Evolutionary conservation across 2,113 vertebrate species (phyloP), one percentile per base, ranked within the genome.

Genomic region (Terrapene triunguis): DNA sequence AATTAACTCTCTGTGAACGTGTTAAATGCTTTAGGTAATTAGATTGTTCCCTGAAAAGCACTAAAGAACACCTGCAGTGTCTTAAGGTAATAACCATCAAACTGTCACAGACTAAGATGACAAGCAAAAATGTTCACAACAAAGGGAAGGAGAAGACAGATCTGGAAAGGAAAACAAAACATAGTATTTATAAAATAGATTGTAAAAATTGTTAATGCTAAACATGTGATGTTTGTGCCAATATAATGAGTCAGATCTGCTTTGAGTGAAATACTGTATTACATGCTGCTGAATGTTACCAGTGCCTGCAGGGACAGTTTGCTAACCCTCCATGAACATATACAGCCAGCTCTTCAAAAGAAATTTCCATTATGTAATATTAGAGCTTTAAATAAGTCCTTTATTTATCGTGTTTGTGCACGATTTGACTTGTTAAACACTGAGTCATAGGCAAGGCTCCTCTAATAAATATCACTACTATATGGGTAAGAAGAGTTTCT

Each of bases 401-500:
- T 35, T 95, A 96, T 89, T 94, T 95, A 96, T 95, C 93, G 92
- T 91, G 80, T 0, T 88, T 96, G 96, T 89, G 84, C 94, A 80
- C 83, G 84, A 95, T 90, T 89, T 87, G 53, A 80, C 89, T 95
- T 96, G 94, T 88, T 93, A 95, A 93, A 85, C 94, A 38, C 88
- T 48, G 42, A 80, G 51, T 47, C 50, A 48, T 79, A 96, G 94
- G 89, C 82, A 96, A 86, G 90, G 85, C 87, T 95, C 54, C 89
- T 95, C 69, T 95, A 87, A 94, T 95, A 96, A 96, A 90, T 88
- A 97, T 97, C 97, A 98, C 96, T 98, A 96, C 92, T 94, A 24
- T 59, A 50, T 90, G 94, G 25, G 84, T 90, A 93, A 87, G 87
- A 50, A 87, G 35, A 89, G 88, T 91, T 82, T 82, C 90, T 93